Percentiles rank a stretch among this genome's conserved stretches.
phyloP scores from a whole-genome alignment of 2,113 vertebrate species.

The Larimichthys crocea region DNA sequence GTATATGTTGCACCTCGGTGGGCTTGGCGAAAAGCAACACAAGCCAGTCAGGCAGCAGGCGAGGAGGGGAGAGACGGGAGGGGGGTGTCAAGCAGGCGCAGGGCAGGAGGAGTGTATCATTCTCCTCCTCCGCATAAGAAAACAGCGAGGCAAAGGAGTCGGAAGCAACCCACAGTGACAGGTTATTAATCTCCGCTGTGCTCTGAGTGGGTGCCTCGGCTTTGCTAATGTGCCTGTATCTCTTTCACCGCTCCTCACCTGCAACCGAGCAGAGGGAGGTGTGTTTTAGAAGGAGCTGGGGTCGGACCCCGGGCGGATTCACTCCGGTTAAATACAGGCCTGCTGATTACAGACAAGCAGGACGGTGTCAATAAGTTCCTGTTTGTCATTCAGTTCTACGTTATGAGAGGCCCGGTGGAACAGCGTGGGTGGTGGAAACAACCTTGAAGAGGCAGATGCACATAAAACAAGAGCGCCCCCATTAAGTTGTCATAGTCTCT shows the following conservation, averaged over 20 bases:
- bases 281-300: not conserved
- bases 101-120: constrained; percentile 39
- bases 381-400: constrained; percentile 49
- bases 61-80: not conserved
- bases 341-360: constrained; percentile 21
- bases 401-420: constrained; percentile 27
- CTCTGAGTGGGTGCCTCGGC: constrained; percentile 32
- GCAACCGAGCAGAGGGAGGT: not conserved
- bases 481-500: constrained; percentile 59
- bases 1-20: constrained; percentile 3
- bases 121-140: constrained; percentile 46
- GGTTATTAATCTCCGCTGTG: constrained; percentile 66
- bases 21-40: constrained; percentile 13
- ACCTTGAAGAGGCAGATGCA: constrained; percentile 56
- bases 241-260: constrained; percentile 42
- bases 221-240: constrained; percentile 35
- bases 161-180: constrained; percentile 48
- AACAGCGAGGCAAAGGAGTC: constrained; percentile 23
- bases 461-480: constrained; percentile 51
- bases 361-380: constrained; percentile 21
- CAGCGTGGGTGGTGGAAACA: constrained; percentile 36
- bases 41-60: not conserved
- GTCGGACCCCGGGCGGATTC: not conserved
- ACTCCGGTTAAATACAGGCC: not conserved
- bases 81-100: not conserved